phyloP scores from a whole-genome alignment of 2,888 invertebrate species.

The Leucozona laternaria region DNA sequence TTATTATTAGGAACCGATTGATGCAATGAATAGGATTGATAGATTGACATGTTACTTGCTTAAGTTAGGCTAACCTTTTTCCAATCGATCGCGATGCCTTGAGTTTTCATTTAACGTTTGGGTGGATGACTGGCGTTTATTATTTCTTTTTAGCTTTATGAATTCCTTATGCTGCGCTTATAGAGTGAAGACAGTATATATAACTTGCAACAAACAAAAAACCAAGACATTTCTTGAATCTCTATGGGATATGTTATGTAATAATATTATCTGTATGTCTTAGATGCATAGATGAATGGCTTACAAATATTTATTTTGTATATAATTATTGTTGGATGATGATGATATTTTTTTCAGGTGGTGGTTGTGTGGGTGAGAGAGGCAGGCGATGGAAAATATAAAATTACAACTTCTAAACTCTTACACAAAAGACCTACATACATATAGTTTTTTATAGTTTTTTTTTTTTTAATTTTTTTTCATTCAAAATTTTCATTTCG shows the following conservation, averaged over 20 bases:
- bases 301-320: neutral
- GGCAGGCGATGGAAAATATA: neutral
- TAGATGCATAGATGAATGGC: neutral
- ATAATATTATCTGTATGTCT: neutral
- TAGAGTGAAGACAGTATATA: neutral
- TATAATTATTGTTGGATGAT: neutral
- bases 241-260: neutral
- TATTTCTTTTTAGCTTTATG: neutral
- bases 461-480: too few relatives aligned
- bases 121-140: conserved; percentile 10
- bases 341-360: neutral
- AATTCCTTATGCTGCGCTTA: neutral
- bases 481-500: neutral
- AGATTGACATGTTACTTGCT: conserved; percentile 16
- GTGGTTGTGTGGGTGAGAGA: neutral
- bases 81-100: neutral
- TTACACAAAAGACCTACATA: too few relatives aligned
- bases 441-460: too few relatives aligned
- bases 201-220: neutral
- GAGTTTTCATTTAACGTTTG: neutral
- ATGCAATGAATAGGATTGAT: conserved; percentile 16
- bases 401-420: neutral
- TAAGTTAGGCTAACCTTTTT: conserved; percentile 7
- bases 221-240: neutral
- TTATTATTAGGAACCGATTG: neutral